Evolutionary conservation across 2,888 invertebrate genomes (phyloP), one percentile per base, ranked within the genome.

Genomic region (Lycophotia porphyrea): DNA sequence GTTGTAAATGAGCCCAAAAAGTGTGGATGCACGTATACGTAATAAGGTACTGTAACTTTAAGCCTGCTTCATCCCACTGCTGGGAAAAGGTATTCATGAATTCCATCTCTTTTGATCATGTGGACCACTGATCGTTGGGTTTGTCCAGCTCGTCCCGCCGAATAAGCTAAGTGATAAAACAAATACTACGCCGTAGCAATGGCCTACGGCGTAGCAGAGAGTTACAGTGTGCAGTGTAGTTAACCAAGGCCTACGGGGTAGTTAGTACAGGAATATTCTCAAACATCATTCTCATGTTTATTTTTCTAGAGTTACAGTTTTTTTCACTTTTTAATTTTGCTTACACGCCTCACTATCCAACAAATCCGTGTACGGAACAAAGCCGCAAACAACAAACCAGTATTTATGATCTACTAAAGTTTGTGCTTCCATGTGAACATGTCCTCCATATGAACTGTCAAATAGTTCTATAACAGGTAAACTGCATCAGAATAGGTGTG

Each of bases 181-280:
- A 24, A 47, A 24, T 31, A 21, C 55, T 47, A 78, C 47, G 39
- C 15, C 60, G 49, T 78, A 76, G 47, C 68, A 9, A 27, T 34
- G 1, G 68, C 5, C 58, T 66, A 66, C 49, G 60, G 21, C 74
- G 49, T 68, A 68, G 49, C 39, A 39, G 13, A n/a, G 3, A 9
- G 31, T 47, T 60, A 60, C 78, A 47, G 21, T 21, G 21, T 47
- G 44, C 44, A 47, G 18, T 44, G 58, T 78, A 60, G 69, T 65
- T 21, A 31, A 42, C 34, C 18, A n/a, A 18, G 0, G 24, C 27
- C 27, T 73, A 73, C 55, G 42, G 11, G 34, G 55, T 34, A 73
- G 61, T 31, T 39, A n/a, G n/a, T 15, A 39, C 39, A 27, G 18
- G 1, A 36, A 49, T 31, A 36, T 18, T 49, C 15, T n/a, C 34